These are phyloP conservation scores for Oceanites oceanicus DNA, from an alignment of 2,113 vertebrate species.

Conservation along the genomic window DNA sequence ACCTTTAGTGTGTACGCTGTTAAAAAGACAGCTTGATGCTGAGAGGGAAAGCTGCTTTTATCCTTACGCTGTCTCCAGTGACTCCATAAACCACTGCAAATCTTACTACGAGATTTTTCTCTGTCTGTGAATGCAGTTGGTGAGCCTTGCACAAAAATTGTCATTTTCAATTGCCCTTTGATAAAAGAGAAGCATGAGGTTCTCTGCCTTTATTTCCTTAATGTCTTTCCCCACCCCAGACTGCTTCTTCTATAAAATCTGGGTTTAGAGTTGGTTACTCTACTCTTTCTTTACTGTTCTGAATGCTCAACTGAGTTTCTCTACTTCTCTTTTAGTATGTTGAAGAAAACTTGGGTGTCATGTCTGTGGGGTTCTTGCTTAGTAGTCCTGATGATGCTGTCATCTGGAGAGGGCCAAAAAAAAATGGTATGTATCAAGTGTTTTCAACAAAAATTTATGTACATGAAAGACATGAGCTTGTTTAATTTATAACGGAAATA, in stretches of 20 bases:
- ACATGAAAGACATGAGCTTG: background rate
- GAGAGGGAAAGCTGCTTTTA: background rate
- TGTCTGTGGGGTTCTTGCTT: slow-evolving; percentile 96
- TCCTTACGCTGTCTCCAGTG: rapidly evolving
- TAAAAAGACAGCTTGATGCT: background rate
- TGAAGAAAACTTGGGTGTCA: slow-evolving; percentile 93
- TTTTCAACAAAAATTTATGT: background rate
- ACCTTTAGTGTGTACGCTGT: background rate
- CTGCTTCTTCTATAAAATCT: background rate
- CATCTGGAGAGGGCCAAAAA: slow-evolving; percentile 98
- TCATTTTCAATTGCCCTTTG: background rate
- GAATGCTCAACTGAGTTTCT: background rate
- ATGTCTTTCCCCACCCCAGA: background rate
- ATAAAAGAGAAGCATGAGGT: background rate
- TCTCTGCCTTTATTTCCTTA: background rate
- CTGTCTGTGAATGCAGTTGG: background rate
- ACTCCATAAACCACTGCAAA: background rate
- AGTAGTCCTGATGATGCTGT: slow-evolving; percentile 93
- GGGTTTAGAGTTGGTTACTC: background rate
- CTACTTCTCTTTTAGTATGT: slow-evolving; percentile 79
- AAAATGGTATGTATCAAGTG: slow-evolving; percentile 81
- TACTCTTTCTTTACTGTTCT: background rate
- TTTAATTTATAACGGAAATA: background rate
- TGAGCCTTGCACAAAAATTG: background rate
- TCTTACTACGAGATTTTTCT: background rate